A percentile compares a stretch with the other conserved stretches of the same genome.
These are phyloP conservation scores for Cordilura impudica DNA, from an alignment of 2,888 invertebrate species.

Conservation along the genomic window DNA sequence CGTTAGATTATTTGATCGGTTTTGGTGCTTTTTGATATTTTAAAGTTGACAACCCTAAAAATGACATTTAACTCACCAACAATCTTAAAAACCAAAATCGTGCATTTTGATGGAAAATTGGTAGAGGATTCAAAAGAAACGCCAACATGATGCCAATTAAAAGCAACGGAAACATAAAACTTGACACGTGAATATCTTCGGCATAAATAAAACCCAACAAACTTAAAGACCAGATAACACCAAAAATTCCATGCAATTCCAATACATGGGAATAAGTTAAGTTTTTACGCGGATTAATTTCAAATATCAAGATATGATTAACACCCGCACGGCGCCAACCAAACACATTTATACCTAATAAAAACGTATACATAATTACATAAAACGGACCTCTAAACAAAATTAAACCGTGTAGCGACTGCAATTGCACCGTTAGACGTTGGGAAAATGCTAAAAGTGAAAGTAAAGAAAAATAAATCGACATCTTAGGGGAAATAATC, in stretches of 20 bases:
- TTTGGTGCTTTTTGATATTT: no score
- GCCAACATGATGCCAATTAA: constrained; percentile 88
- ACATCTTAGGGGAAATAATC: no score
- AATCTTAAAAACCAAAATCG: constrained; percentile 94
- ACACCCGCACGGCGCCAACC: constrained; percentile 98
- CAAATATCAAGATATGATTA: constrained; percentile 99
- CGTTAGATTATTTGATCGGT: no score
- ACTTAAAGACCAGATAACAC: constrained; percentile 95
- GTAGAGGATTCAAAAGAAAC: constrained; percentile 93
- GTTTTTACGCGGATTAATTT: constrained; percentile 96
- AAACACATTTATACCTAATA: constrained; percentile 97
- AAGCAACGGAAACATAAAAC: constrained; percentile 93
- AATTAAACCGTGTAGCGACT: constrained; percentile 79
- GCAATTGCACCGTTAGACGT: neutral
- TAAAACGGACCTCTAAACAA: constrained; percentile 96
- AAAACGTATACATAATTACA: constrained; percentile 93
- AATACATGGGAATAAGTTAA: constrained; percentile 95
- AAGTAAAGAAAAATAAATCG: neutral
- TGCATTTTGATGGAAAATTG: constrained; percentile 92
- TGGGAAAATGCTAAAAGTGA: neutral
- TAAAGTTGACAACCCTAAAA: no score
- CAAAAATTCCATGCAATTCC: constrained; percentile 95
- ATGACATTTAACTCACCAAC: constrained; percentile 64
- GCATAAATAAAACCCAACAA: constrained; percentile 85
- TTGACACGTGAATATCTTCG: constrained; percentile 90